Evolutionary conservation across 1,140 invertebrate species (phyloP).

Genomic region (Cecropterus lyciades): DNA sequence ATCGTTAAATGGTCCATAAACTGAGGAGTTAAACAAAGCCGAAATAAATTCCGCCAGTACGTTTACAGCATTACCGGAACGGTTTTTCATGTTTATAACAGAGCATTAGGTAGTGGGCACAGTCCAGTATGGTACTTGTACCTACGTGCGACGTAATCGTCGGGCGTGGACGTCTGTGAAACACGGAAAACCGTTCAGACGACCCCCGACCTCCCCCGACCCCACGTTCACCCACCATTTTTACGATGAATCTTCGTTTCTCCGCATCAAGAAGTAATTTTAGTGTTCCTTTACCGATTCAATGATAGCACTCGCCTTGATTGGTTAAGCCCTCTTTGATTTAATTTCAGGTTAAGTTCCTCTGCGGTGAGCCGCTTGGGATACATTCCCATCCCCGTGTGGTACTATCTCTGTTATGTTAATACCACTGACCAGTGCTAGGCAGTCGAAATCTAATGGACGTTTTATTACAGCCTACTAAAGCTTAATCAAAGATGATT

Average conservation of each 20-base stretch:
- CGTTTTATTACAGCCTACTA: conserved; percentile 13
- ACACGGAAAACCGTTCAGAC: conserved; percentile 84
- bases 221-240: conserved; percentile 68
- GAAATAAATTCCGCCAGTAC: conserved; percentile 58
- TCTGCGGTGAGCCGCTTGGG: conserved; percentile 68
- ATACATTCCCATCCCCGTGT: conserved; percentile 39
- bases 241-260: conserved; percentile 85
- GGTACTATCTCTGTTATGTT: conserved; percentile 47
- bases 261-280: conserved; percentile 84
- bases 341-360: conserved; percentile 83
- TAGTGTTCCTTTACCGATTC: conserved; percentile 83
- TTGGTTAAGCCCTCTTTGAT: conserved; percentile 83
- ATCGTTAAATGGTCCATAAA: conserved; percentile 11
- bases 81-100: conserved; percentile 82
- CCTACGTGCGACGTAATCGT: conserved; percentile 77
- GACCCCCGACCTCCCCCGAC: conserved; percentile 46
- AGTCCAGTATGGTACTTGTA: conserved; percentile 51
- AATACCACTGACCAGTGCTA: conserved; percentile 36
- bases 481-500: conserved; percentile 8
- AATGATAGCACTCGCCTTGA: conserved; percentile 83
- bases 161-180: conserved; percentile 69
- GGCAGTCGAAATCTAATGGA: conserved; percentile 3
- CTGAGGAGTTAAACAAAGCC: conserved; percentile 42
- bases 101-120: conserved; percentile 69
- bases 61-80: conserved; percentile 77